Evolutionary conservation across 2,888 invertebrate genomes (phyloP).

Genomic region (Pardosa pseudoannulata): DNA sequence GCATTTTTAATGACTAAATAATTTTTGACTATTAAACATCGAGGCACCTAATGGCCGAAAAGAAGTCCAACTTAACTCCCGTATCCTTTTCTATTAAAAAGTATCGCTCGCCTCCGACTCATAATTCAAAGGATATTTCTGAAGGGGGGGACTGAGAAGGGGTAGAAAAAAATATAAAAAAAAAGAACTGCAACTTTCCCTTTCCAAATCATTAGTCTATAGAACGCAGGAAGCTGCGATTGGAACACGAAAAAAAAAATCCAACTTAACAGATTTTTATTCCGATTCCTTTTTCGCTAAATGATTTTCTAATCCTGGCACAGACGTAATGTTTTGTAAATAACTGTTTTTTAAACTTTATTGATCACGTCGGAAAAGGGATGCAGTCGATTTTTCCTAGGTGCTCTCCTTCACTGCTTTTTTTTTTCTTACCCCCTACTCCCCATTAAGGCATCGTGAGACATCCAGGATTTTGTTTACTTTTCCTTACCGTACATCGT

Average conservation of each 20-base stretch:
- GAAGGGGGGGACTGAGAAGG: not conserved
- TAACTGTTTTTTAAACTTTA: constrained; percentile 54
- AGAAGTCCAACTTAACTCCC: not conserved
- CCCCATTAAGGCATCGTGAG: not conserved
- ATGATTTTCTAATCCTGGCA: constrained; percentile 49
- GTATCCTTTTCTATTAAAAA: not conserved
- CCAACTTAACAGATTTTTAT: constrained; percentile 25
- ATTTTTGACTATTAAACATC: not conserved
- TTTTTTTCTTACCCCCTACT: not conserved
- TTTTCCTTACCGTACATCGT: constrained; percentile 24
- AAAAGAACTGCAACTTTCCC: constrained; percentile 20
- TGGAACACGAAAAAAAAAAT: not conserved
- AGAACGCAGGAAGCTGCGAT: not conserved
- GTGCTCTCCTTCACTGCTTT: constrained; percentile 15
- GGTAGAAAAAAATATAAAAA: not conserved
- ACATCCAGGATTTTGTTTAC: constrained; percentile 2
- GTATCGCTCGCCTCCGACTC: not conserved
- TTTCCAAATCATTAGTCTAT: constrained; percentile 53
- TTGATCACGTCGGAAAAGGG: constrained; percentile 18
- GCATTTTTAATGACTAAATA: not conserved
- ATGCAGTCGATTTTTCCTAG: constrained; percentile 37
- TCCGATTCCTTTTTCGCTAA: constrained; percentile 35
- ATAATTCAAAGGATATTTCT: not conserved
- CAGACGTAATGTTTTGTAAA: constrained; percentile 67
- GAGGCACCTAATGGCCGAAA: not conserved